Evolutionary conservation across 2,797 vertebrate genomes (phyloP).

Genomic region (Neopelma chrysocephalum): DNA sequence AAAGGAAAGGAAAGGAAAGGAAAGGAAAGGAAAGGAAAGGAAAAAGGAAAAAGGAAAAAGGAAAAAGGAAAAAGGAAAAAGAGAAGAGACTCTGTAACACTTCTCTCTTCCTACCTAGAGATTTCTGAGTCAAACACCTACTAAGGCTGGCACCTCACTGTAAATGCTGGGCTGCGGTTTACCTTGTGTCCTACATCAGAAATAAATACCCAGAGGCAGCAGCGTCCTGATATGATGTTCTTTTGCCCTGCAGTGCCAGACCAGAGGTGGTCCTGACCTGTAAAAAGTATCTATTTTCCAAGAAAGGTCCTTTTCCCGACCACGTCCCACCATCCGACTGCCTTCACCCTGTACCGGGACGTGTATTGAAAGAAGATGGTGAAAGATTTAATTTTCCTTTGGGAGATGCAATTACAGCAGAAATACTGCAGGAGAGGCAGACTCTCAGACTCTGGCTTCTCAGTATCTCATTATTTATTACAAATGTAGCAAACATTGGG

Average conservation of each 20-base stretch:
- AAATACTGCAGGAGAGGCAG: conserved; percentile 62
- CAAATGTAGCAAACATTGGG: conserved; percentile 62
- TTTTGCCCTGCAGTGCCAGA: not conserved
- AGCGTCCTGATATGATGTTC: not conserved
- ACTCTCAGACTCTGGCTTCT: conserved; percentile 53
- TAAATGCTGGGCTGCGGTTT: not conserved
- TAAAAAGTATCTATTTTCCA: not conserved
- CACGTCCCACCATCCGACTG: not conserved
- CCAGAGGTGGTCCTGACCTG: not conserved
- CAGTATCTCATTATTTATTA: conserved; percentile 74
- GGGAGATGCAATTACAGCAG: conserved; percentile 68
- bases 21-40: too few relatives aligned
- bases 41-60: not conserved
- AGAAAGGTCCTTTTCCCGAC: not conserved
- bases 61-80: fast-evolving
- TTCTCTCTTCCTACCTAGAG: not conserved
- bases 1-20: too few relatives aligned
- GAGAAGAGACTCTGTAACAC: not conserved
- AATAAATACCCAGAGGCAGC: not conserved
- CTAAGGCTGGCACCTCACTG: not conserved
- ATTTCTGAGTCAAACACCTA: not conserved
- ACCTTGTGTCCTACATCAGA: not conserved
- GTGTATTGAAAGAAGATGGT: conserved; percentile 7
- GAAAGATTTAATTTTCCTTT: conserved; percentile 60
- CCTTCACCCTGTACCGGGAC: not conserved